Evolutionary conservation across 2,113 vertebrate species (phyloP).

Genomic region (Sylvia atricapilla): DNA sequence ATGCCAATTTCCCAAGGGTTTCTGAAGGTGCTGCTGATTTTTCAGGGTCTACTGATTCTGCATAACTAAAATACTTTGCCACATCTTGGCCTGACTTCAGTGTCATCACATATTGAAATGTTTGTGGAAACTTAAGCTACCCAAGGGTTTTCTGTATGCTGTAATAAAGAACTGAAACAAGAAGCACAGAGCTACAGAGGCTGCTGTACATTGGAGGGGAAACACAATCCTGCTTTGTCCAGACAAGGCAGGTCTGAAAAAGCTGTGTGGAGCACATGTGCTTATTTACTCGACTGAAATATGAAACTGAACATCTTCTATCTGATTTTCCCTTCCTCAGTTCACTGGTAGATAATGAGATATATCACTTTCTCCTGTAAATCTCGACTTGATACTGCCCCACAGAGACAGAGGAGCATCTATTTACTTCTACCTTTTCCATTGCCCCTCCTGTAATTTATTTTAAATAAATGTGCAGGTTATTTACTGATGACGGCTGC

Average conservation of each 20-base stretch:
- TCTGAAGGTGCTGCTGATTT: not conserved
- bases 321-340: not conserved
- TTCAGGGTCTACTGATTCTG: not conserved
- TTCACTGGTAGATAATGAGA: not conserved
- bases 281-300: not conserved
- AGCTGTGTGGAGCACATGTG: not conserved
- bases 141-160: not conserved
- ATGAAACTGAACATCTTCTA: not conserved
- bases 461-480: not conserved
- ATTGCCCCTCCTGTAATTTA: not conserved
- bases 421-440: not conserved
- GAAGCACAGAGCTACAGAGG: not conserved
- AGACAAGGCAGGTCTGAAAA: not conserved
- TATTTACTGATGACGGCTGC: not conserved
- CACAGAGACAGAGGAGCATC: not conserved
- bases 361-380: not conserved
- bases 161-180: not conserved
- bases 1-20: not conserved
- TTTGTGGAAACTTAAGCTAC: not conserved
- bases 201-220: not conserved
- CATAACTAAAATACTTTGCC: not conserved
- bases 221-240: not conserved
- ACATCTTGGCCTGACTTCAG: not conserved
- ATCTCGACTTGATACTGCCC: not conserved
- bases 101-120: rapidly evolving